Percentiles rank a stretch among this genome's conserved stretches.
phyloP scores from a whole-genome alignment of 35 echinoderm and acorn worm species.

The Chiridota heheva region DNA sequence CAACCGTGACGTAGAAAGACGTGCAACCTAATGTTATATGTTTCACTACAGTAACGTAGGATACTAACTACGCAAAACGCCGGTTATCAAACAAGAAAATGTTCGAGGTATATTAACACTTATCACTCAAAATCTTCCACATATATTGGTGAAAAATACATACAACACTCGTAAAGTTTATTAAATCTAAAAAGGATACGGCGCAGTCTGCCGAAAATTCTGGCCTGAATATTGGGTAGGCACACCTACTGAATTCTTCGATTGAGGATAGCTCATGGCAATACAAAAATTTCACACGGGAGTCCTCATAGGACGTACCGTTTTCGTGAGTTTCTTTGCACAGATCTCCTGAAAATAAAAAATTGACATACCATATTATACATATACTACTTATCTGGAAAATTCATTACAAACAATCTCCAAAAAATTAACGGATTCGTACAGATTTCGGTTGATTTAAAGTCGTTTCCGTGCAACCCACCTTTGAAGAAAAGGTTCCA shows the following conservation, averaged over 20 bases:
- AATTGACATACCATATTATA: neutral
- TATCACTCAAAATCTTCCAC: too few species aligned
- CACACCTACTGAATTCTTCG: conserved; percentile 54
- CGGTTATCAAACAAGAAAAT: too few species aligned
- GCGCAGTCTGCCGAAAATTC: neutral
- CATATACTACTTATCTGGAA: neutral
- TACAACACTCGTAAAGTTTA: too few species aligned
- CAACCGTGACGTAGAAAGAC: too few species aligned
- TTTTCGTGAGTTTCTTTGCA: conserved; percentile 47
- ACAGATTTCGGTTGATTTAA: conserved; percentile 31
- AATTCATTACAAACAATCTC: neutral
- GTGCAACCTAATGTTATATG: too few species aligned
- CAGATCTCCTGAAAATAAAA: conserved; percentile 43
- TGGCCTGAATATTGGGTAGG: conserved; percentile 2
- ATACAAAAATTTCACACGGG: conserved; percentile 33
- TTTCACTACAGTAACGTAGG: too few species aligned
- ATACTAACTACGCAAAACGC: too few species aligned
- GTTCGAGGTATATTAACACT: too few species aligned
- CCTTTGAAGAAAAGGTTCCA: conserved; percentile 43
- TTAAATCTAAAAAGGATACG: conserved; percentile 44
- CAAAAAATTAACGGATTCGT: conserved; percentile 19
- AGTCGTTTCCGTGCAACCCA: conserved; percentile 21
- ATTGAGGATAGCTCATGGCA: conserved; percentile 49
- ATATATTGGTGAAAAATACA: too few species aligned
- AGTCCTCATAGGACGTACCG: conserved; percentile 39